A percentile compares a stretch with the other conserved stretches of the same genome.
Evolutionary conservation across 2,113 vertebrate genomes (phyloP).

Genomic region (Crocuta crocuta): DNA sequence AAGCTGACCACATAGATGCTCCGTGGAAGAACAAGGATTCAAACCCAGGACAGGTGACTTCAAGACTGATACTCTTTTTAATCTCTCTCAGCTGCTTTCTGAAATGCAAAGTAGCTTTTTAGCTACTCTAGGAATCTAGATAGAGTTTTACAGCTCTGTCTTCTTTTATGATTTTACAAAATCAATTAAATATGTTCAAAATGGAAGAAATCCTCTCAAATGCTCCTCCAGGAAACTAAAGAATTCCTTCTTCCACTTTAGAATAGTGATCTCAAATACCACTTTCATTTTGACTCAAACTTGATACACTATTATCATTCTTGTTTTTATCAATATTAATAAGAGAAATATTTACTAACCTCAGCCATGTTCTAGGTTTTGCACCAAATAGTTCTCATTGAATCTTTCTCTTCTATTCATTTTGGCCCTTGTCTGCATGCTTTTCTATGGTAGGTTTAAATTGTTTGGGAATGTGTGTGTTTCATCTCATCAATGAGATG

Average conservation of each 20-base stretch:
- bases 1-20: neutral
- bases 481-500: neutral
- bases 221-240: neutral
- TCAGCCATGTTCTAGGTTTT: neutral
- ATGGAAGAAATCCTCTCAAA: neutral
- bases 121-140: neutral
- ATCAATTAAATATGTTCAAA: neutral
- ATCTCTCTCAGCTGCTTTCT: neutral
- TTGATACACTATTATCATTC: neutral
- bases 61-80: neutral
- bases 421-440: neutral
- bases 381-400: neutral
- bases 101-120: neutral
- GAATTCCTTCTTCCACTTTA: neutral
- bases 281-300: neutral
- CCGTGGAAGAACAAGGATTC: neutral
- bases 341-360: neutral
- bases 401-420: neutral
- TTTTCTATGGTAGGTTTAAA: neutral
- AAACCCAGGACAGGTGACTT: neutral
- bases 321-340: neutral
- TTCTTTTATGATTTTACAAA: neutral
- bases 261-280: neutral
- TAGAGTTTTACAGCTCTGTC: neutral
- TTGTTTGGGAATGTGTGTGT: neutral